Evolutionary conservation across 2,797 vertebrate genomes (phyloP), one percentile per base, ranked within the genome.

Genomic region (Vultur gryphus): DNA sequence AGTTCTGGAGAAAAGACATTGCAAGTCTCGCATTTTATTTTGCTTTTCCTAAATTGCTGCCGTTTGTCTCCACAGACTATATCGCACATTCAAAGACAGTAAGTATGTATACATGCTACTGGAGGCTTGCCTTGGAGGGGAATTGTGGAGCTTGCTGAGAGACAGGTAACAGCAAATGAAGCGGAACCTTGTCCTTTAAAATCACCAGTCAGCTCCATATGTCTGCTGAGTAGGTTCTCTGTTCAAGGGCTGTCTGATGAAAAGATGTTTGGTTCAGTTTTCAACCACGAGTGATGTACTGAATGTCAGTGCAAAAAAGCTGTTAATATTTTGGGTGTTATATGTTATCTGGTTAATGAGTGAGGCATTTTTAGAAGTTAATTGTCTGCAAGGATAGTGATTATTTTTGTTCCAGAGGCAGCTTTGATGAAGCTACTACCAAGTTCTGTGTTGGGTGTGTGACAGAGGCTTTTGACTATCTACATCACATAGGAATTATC

Each of bases 41-140:
- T 46, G 44, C 25, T 64, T 80, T 67, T 66, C 17, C 61, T 48
- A 6, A 82, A 41, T 41, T 33, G 51, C 39, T 61, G 25, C 19
- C 39, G 8, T 87, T 58, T 97, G 33, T 96, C 44, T 86, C 90
- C 90, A 25, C 97, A 99, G 99, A 83, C 90, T 99, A 7, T 99
- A 99, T 93, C 98, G 99, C n/a, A 99, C 99, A 1, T 99, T 99
- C 97, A 99, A 98, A 97, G 99, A 99, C 46, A 98, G 96, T 80
- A 99, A 99, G 84, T 99, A 99, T 4, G 99, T 99, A 12, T 99
- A 99, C 97, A 99, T 99, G 99, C 98, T 99, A 84, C 98, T 99
- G 97, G 99, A 99, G 96, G 99, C 98, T 57, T 99, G 99, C 97
- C 97, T 99, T 93, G 99, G 99, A 41, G 99, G 99, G 54, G 99